Conservation (phyloP, 2,797 vertebrate species). For the Octomys mimax region DNA sequence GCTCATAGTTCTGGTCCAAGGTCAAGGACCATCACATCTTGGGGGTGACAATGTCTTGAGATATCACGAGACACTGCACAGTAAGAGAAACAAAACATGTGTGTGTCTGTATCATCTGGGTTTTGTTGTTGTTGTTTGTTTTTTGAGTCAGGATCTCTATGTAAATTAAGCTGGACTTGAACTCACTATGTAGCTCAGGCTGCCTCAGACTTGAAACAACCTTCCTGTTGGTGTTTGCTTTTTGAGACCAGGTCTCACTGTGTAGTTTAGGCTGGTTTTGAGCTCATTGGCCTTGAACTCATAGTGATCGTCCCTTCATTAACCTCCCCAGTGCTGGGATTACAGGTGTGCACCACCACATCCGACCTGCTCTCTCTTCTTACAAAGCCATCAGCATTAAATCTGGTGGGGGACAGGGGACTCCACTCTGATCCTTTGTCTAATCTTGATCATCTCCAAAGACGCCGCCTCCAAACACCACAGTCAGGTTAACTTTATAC, state of each 20-base stretch:
- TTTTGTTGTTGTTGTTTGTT: not conserved
- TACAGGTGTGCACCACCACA: not conserved
- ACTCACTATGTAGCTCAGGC: not conserved
- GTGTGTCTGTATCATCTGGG: not conserved
- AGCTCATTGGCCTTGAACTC: not conserved
- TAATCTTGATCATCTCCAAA: not conserved
- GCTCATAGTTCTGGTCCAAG: not conserved
- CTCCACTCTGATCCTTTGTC: not conserved
- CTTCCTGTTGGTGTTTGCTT: not conserved
- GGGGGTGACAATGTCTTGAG: not conserved
- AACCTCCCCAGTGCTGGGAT: not conserved
- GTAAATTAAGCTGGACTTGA: not conserved
- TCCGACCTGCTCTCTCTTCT: not conserved
- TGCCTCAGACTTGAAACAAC: not conserved
- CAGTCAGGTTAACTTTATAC: not conserved
- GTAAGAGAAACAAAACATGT: not conserved
- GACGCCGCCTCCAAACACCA: not conserved
- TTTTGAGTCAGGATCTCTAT: not conserved
- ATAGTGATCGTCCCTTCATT: not conserved
- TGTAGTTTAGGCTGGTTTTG: not conserved
- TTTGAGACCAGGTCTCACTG: not conserved
- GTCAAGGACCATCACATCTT: not conserved
- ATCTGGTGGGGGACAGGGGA: not conserved
- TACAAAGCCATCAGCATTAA: too few relatives aligned
- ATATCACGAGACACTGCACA: too few relatives aligned